A percentile compares a stretch with the other conserved stretches of the same genome.
phyloP scores from a whole-genome alignment of 2,113 vertebrate species.

The Pelodiscus sinensis region DNA sequence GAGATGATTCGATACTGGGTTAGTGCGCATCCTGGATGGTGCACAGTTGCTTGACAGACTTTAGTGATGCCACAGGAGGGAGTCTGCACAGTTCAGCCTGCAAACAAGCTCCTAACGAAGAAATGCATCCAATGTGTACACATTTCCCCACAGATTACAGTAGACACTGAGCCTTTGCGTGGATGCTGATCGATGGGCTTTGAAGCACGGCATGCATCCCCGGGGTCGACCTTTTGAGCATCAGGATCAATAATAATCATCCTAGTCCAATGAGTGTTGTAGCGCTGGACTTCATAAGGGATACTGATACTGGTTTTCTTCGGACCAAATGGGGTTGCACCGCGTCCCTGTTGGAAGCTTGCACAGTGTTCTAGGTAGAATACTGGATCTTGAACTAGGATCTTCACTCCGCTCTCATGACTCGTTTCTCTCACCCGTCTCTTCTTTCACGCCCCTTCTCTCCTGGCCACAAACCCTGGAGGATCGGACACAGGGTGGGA shows the following conservation, averaged over 20 bases:
- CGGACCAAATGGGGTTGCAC: fast-evolving
- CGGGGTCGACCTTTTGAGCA: not conserved
- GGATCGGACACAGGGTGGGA: fast-evolving
- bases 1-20: conserved; percentile 40
- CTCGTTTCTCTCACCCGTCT: not conserved
- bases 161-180: not conserved
- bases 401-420: not conserved
- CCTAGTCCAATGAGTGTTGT: not conserved
- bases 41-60: not conserved
- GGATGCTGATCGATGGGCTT: not conserved
- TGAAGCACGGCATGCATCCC: not conserved
- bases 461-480: fast-evolving
- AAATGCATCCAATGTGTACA: not conserved
- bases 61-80: conserved; percentile 62
- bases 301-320: fast-evolving
- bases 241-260: not conserved
- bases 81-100: conserved; percentile 34
- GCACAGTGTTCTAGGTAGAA: fast-evolving
- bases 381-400: not conserved
- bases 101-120: not conserved
- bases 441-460: not conserved
- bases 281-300: not conserved
- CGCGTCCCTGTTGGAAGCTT: not conserved
- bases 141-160: not conserved
- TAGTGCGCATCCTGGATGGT: conserved; percentile 4